Conservation (phyloP, 2,113 vertebrate genomes). For the Prochilodus magdalenae region DNA sequence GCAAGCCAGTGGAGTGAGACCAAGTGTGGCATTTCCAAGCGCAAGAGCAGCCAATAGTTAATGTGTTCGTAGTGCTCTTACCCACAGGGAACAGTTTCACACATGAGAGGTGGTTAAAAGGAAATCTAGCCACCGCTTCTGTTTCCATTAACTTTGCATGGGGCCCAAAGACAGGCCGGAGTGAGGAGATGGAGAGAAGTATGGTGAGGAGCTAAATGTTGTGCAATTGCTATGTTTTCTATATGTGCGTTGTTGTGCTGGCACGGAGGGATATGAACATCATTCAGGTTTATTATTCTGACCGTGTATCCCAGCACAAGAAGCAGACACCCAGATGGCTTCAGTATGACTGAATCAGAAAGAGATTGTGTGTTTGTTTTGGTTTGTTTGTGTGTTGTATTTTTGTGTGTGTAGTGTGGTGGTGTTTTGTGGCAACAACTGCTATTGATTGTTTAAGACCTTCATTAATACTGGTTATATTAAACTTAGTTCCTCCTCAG, state of each 20-base stretch:
- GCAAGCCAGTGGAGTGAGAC: conserved; percentile 77
- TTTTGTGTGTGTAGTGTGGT: neutral
- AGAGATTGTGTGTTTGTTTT: no score
- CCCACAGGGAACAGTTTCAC: conserved; percentile 54
- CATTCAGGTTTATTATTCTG: neutral
- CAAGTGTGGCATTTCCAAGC: conserved; percentile 69
- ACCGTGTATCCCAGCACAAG: neutral
- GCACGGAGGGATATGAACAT: neutral
- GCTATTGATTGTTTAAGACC: neutral
- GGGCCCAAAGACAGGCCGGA: conserved; percentile 15
- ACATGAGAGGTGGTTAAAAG: conserved; percentile 50
- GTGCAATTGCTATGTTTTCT: neutral
- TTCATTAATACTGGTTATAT: neutral
- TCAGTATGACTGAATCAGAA: neutral
- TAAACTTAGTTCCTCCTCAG: neutral
- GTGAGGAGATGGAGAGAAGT: conserved; percentile 34
- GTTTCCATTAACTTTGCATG: conserved; percentile 46
- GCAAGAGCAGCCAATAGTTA: conserved; percentile 48
- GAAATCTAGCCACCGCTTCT: conserved; percentile 33
- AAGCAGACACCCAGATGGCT: neutral
- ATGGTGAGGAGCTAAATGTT: conserved; percentile 10
- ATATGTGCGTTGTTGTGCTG: neutral
- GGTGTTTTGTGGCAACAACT: neutral
- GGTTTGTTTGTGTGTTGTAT: no score
- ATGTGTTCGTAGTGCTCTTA: conserved; percentile 46